phyloP scores from a whole-genome alignment of 2,888 invertebrate genomes.

The Osmoderma eremita region DNA sequence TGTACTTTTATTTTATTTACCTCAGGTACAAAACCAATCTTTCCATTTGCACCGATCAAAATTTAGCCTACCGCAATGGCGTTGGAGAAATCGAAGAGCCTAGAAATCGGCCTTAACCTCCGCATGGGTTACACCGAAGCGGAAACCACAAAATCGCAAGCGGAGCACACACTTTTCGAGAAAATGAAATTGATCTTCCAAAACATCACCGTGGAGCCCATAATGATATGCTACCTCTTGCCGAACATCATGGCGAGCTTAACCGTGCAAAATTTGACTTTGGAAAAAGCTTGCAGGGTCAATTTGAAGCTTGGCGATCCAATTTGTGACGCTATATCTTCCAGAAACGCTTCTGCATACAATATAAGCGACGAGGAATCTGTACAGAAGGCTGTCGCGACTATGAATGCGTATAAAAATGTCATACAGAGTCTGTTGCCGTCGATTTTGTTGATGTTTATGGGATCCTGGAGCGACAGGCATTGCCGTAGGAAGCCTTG shows the following conservation, averaged over 20 bases:
- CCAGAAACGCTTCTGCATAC: constrained; percentile 50
- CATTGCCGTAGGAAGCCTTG: constrained; percentile 75
- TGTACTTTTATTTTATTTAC: no score
- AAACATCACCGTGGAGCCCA: constrained; percentile 74
- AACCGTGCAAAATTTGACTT: constrained; percentile 66
- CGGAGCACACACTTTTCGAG: constrained; percentile 58
- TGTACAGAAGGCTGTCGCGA: constrained; percentile 77
- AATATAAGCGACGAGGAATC: constrained; percentile 50
- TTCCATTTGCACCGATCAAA: no score
- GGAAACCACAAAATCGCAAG: background rate
- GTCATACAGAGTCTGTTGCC: constrained; percentile 81
- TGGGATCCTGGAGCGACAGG: constrained; percentile 79
- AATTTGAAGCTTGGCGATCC: constrained; percentile 63
- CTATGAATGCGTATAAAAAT: constrained; percentile 84
- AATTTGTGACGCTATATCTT: constrained; percentile 61
- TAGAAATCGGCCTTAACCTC: constrained; percentile 52
- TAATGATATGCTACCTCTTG: constrained; percentile 71
- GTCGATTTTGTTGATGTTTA: constrained; percentile 78
- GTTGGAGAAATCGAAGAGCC: constrained; percentile 59
- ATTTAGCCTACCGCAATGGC: constrained; percentile 51
- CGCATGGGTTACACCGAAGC: background rate
- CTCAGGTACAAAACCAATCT: no score
- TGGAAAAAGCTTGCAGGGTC: constrained; percentile 68
- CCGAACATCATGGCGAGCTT: constrained; percentile 62
- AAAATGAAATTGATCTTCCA: constrained; percentile 67